A percentile compares a stretch with the other conserved stretches of the same genome.
Conservation (phyloP, 2,113 vertebrate genomes). For the Cyanistes caeruleus region DNA sequence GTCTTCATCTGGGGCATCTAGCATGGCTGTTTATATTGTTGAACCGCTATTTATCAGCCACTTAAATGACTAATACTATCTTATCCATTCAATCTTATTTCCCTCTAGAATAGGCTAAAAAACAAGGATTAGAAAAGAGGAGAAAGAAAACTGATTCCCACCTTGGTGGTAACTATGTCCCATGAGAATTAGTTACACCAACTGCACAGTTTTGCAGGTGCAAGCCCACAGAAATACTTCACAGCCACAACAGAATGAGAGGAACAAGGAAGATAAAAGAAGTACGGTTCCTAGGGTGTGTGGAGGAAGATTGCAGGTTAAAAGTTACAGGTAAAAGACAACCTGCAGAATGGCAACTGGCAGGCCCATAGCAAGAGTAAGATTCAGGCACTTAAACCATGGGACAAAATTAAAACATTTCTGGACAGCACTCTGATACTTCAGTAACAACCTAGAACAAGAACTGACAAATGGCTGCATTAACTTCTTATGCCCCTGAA, state of each 20-base stretch:
- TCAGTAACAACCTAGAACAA: neutral
- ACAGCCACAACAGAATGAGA: neutral
- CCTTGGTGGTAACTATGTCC: neutral
- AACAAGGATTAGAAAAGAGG: neutral
- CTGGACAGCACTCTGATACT: neutral
- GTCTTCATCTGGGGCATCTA: neutral
- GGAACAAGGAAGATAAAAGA: neutral
- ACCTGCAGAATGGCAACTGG: neutral
- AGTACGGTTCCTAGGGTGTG: rapidly evolving
- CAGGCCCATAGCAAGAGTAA: neutral
- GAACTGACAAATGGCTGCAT: neutral
- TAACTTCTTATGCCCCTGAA: neutral
- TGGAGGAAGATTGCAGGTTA: neutral
- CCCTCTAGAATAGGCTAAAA: neutral
- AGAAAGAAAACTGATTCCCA: neutral
- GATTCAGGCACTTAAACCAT: neutral
- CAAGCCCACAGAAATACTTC: neutral
- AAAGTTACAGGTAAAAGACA: neutral
- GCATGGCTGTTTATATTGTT: neutral
- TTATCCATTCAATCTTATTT: neutral
- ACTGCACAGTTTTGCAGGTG: neutral
- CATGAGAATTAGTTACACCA: neutral
- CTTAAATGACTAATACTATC: neutral
- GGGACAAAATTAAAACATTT: neutral
- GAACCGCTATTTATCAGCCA: neutral